Conservation (phyloP, 2,113 vertebrate genomes). For the Plecotus auritus region DNA sequence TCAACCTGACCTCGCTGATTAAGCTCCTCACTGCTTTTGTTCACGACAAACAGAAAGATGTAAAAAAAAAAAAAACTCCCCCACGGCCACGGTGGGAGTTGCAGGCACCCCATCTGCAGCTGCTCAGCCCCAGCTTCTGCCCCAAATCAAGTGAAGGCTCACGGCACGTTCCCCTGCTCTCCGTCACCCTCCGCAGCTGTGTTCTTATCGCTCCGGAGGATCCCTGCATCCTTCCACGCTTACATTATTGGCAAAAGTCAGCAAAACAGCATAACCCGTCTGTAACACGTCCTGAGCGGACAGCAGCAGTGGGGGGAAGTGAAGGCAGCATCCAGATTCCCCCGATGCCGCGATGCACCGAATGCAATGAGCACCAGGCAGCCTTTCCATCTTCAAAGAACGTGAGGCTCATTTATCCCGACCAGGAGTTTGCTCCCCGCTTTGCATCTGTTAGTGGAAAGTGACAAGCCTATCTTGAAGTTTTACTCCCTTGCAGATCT, state of each 20-base stretch:
- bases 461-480: not conserved
- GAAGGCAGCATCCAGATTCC: not conserved
- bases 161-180: not conserved
- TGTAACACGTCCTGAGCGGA: not conserved
- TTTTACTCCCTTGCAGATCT: not conserved
- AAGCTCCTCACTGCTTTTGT: not conserved
- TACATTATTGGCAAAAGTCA: constrained; percentile 15
- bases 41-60: not conserved
- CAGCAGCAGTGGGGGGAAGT: not conserved
- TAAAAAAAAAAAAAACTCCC: not conserved
- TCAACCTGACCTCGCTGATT: not conserved
- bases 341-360: not conserved
- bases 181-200: not conserved
- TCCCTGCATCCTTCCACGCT: not conserved
- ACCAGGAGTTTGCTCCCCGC: not conserved
- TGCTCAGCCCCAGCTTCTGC: not conserved
- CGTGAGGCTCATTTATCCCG: not conserved
- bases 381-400: not conserved
- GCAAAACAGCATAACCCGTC: not conserved
- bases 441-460: not conserved
- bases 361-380: not conserved
- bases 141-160: not conserved
- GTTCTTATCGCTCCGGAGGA: not conserved
- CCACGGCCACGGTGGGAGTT: not conserved
- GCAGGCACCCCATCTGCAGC: constrained; percentile 12